Conservation (phyloP, 2,888 invertebrate genomes). For the Drosophila anomalipes region DNA sequence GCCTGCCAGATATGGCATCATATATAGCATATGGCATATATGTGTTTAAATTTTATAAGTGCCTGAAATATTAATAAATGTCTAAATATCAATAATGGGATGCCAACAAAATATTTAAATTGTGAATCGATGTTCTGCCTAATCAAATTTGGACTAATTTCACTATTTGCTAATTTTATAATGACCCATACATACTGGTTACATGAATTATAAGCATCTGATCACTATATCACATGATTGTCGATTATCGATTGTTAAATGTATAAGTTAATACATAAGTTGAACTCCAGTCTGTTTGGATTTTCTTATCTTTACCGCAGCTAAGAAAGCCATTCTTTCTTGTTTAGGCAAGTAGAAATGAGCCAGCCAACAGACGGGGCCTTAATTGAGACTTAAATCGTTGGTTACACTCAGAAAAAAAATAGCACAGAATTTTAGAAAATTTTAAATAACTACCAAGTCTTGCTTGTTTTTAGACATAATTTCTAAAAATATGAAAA, state of each 20-base stretch:
- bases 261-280: neutral
- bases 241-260: neutral
- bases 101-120: neutral
- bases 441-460: neutral
- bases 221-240: neutral
- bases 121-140: neutral
- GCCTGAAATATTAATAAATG: too few relatives aligned
- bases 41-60: neutral
- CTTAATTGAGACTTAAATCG: conserved; percentile 33
- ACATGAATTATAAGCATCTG: neutral
- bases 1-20: neutral
- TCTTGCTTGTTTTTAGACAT: neutral
- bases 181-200: neutral
- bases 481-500: too few relatives aligned
- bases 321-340: neutral
- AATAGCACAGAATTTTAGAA: neutral
- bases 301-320: neutral
- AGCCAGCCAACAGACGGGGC: conserved; percentile 4
- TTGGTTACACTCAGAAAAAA: neutral
- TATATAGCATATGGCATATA: neutral
- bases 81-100: too few relatives aligned
- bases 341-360: neutral
- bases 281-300: neutral
- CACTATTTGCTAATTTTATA: neutral
- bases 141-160: neutral